Percentiles rank a stretch among this genome's conserved stretches.
phyloP scores from a whole-genome alignment of 1,140 invertebrate genomes.

The Archivesica marissinica region DNA sequence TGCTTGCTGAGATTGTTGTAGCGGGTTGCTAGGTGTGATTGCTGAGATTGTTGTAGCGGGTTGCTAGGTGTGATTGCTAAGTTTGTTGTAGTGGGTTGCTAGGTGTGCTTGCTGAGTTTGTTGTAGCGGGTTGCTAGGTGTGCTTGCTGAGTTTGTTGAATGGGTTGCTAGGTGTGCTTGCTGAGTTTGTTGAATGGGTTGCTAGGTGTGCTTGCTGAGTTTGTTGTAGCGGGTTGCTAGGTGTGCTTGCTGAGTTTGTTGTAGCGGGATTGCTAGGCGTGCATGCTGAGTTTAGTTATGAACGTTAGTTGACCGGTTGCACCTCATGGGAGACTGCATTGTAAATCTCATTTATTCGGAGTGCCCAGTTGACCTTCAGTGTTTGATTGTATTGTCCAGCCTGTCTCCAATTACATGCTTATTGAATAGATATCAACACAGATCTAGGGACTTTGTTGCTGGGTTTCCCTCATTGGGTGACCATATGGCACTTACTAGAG shows the following conservation, averaged over 20 bases:
- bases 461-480: not conserved
- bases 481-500: not conserved
- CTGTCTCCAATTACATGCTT: conserved; percentile 21
- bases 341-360: not conserved
- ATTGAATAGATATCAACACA: not conserved
- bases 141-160: not conserved
- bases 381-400: not conserved
- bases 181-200: not conserved
- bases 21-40: no score
- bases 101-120: no score
- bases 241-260: not conserved
- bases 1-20: no score
- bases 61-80: no score
- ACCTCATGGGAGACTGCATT: not conserved
- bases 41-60: no score
- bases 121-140: not conserved
- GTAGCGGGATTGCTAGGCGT: not conserved
- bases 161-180: not conserved
- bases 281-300: no score
- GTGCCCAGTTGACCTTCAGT: conserved; percentile 10
- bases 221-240: not conserved
- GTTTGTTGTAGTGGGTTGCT: no score
- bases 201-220: not conserved
- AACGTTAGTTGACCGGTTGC: no score
- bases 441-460: not conserved